Evolutionary conservation across 1,140 invertebrate genomes (phyloP).

Genomic region (Zaprionus kolodkinae): DNA sequence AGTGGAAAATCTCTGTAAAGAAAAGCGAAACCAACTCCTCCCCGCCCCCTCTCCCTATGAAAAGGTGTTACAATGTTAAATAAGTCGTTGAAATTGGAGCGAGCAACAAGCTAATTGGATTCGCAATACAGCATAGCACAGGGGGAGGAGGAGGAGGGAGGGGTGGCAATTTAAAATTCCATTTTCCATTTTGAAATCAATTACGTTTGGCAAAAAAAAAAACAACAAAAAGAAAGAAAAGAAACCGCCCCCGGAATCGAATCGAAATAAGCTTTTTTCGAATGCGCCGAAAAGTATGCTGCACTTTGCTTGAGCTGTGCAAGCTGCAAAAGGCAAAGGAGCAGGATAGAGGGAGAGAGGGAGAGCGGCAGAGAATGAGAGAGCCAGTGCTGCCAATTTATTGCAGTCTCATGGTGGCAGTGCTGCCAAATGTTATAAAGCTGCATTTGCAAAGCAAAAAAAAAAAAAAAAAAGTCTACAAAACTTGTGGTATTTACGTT

Average conservation of each 20-base stretch:
- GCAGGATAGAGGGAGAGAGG: neutral
- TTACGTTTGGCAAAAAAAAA: neutral
- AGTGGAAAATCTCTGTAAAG: conserved; percentile 38
- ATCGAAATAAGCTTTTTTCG: neutral
- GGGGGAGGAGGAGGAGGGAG: neutral
- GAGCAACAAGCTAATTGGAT: conserved; percentile 7
- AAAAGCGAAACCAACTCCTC: neutral
- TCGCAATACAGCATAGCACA: neutral
- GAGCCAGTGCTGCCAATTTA: no score
- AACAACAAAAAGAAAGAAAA: no score
- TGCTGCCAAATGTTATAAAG: neutral
- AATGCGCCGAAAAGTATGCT: conserved; percentile 7
- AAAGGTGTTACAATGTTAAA: conserved; percentile 34
- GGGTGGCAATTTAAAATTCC: neutral
- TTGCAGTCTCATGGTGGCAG: neutral
- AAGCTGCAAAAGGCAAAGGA: neutral
- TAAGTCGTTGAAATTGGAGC: neutral
- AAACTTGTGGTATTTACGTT: neutral
- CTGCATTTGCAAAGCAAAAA: neutral
- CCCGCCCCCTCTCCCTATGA: neutral
- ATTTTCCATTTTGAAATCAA: neutral
- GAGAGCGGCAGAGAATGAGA: neutral
- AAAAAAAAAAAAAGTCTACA: neutral
- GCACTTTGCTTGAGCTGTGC: conserved; percentile 1
- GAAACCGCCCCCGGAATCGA: neutral